Percentiles rank a stretch among this genome's conserved stretches.
These are phyloP conservation scores for Galagoides demidoff DNA, from an alignment of 2,797 vertebrate genomes.

Conservation along the genomic window DNA sequence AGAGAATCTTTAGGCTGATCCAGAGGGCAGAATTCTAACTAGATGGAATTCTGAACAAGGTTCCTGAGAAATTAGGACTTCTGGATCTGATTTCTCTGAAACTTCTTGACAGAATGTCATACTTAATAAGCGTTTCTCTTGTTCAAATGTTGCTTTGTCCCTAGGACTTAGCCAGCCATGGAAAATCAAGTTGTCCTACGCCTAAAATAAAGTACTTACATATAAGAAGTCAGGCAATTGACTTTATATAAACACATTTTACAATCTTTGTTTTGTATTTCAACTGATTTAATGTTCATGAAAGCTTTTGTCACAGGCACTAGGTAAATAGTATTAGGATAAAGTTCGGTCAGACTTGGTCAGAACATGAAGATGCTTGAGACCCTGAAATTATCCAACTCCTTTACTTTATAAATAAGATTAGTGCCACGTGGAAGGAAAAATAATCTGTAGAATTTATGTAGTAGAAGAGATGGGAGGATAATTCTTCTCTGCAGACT, in stretches of 20 bases:
- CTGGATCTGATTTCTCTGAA: constrained; percentile 54
- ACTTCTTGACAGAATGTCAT: constrained; percentile 57
- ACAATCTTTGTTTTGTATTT: constrained; percentile 12
- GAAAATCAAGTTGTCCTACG: constrained; percentile 20
- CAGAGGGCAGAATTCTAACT: constrained; percentile 9
- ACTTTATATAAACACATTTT: not conserved
- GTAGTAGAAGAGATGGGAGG: not conserved
- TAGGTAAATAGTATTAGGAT: not conserved
- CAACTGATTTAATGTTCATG: constrained; percentile 27
- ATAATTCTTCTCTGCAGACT: not conserved
- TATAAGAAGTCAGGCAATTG: constrained; percentile 24
- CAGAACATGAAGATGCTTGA: not conserved
- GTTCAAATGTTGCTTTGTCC: not conserved
- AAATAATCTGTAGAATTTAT: not conserved
- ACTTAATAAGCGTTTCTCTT: constrained; percentile 55
- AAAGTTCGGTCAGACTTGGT: not conserved
- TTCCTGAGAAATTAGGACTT: constrained; percentile 43
- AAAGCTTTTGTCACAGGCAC: not conserved
- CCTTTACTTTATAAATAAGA: constrained; percentile 18
- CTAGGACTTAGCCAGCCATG: constrained; percentile 1
- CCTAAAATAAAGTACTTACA: constrained; percentile 31
- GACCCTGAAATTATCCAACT: not conserved
- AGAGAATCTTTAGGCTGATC: not conserved
- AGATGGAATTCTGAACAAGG: constrained; percentile 55
- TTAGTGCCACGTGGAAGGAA: not conserved